A percentile compares a stretch with the other conserved stretches of the same genome.
These are phyloP conservation scores for Pteronotus mesoamericanus DNA, from an alignment of 2,797 vertebrate genomes.

Conservation along the genomic window DNA sequence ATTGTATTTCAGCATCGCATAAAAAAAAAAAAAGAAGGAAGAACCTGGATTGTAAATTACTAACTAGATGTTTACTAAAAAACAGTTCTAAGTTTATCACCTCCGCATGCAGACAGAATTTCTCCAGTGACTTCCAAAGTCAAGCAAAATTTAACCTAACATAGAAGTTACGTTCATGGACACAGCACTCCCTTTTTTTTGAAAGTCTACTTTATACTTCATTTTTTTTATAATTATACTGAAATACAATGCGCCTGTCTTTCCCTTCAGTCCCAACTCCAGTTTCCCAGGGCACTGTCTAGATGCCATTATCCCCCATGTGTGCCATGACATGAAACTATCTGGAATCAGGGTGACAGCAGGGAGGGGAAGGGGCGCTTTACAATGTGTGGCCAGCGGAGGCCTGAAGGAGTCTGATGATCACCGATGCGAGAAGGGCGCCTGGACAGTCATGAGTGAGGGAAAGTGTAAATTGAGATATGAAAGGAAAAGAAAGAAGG, in stretches of 20 bases:
- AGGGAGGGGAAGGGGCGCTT: not conserved
- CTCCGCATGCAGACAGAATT: conserved; percentile 20
- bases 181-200: not conserved
- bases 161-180: not conserved
- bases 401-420: not conserved
- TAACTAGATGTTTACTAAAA: not conserved
- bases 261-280: not conserved
- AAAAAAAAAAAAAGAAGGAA: conserved; percentile 20
- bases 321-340: not conserved
- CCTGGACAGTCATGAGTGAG: not conserved
- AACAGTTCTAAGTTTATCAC: not conserved
- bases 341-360: not conserved
- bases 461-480: not conserved
- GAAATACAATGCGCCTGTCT: fast-evolving
- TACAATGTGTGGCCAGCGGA: not conserved
- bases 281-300: not conserved
- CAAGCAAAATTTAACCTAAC: not conserved
- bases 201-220: not conserved
- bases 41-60: conserved; percentile 7
- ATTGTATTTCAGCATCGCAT: not conserved
- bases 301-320: not conserved
- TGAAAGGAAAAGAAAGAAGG: not conserved
- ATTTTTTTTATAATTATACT: not conserved
- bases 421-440: not conserved
- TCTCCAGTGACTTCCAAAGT: not conserved